Base-by-base conservation (phyloP, 2,113 vertebrate genomes). In the Panthera uncia region DNA sequence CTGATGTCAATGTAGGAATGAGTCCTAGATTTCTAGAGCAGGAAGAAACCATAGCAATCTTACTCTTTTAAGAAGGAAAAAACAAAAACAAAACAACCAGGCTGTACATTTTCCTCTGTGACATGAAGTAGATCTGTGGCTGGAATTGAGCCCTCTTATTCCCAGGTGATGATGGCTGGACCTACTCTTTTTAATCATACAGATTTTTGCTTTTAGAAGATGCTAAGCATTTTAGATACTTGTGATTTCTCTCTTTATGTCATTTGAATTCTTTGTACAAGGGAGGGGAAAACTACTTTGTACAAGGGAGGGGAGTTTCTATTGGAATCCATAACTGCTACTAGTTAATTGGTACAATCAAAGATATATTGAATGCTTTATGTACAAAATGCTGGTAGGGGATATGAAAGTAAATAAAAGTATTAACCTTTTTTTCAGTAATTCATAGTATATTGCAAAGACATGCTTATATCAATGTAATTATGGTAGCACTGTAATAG, bases 21-120 rank as follows among this genome's bases (percentile, higher is more conserved):
- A 95, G 84, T 45, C 84, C 71, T 93, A 65, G 61, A 78, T 97
- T 95, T 93, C 85, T 52, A 73, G 84, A 85, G 71, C 45, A 65
- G 82, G 13, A 89, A 95, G 63, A 68, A 86, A 73, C 38, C 41
- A 65, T 12, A 88, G 50, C 74, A 91, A 66, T 80, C 25, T 83
- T 11, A 7, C 11, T 90, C 7, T 68, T 88, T 63, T 16, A 88
- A 92, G 76, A 27, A 87, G 91, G 55, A 50, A 55, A 85, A 80
- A 89, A 57, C 57, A 45, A 38, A 36, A 29, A 63, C 38, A 50
- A 45, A 45, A 45, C 45, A 45, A 45, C 45, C 11, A 94, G 50
- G 27, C 50, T 85, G 16, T 19, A 41, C 2, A 15, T 2, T 76
- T 97, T 76, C 89, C 66, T 88, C 41, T 14, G 57, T 91, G 41